These are phyloP conservation scores for Cordilura impudica DNA, from an alignment of 2,888 invertebrate genomes.

Conservation along the genomic window DNA sequence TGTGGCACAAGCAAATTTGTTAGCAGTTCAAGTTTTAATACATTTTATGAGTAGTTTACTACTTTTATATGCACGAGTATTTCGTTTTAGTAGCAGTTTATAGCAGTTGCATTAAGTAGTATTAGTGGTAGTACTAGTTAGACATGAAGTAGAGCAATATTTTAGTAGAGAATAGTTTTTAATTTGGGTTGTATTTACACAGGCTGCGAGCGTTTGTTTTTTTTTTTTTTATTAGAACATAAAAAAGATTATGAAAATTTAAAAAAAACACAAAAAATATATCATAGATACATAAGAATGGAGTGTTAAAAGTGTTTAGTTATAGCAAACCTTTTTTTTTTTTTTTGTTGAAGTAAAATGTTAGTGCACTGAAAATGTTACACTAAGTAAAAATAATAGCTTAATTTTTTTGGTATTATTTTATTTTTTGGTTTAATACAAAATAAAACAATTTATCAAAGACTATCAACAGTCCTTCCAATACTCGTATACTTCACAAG, in stretches of 20 bases:
- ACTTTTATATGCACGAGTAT: neutral
- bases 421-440: neutral
- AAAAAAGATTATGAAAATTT: constrained; percentile 2
- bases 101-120: neutral
- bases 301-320: constrained; percentile 18
- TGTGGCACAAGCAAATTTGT: neutral
- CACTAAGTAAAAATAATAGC: too few relatives aligned
- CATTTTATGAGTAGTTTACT: neutral
- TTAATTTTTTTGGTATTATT: neutral
- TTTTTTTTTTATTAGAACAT: neutral
- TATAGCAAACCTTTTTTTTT: constrained; percentile 38
- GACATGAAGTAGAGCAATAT: constrained; percentile 8
- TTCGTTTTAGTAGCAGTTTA: neutral
- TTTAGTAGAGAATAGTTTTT: neutral
- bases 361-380: neutral
- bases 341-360: neutral
- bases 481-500: too few relatives aligned
- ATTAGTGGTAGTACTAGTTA: constrained; percentile 22
- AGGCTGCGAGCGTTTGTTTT: constrained; percentile 40
- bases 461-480: too few relatives aligned
- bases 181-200: constrained; percentile 55
- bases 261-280: neutral
- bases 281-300: neutral
- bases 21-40: neutral
- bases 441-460: neutral